These are phyloP conservation scores for Panurus biarmicus DNA, from an alignment of 2,113 vertebrate species.

Conservation along the genomic window DNA sequence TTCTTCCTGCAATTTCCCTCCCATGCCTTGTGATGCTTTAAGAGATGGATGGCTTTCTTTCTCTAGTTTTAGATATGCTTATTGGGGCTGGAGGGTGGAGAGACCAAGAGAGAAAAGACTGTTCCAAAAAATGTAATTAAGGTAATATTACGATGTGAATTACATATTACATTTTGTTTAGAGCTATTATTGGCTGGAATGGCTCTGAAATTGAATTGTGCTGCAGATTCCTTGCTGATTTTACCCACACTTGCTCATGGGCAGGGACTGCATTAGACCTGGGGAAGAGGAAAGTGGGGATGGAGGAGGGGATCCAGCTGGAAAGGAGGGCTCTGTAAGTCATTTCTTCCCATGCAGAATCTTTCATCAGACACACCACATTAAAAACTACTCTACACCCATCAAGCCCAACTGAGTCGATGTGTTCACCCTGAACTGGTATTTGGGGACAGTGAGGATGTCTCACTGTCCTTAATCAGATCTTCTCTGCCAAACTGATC, in stretches of 20 bases:
- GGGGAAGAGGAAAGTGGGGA: not conserved
- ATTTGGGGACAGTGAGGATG: not conserved
- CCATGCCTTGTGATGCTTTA: conserved; percentile 3
- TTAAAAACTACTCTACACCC: not conserved
- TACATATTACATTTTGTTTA: conserved; percentile 59
- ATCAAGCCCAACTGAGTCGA: not conserved
- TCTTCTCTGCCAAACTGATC: not conserved
- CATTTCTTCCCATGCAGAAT: not conserved
- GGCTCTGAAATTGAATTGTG: conserved; percentile 53
- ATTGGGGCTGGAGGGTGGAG: conserved; percentile 18
- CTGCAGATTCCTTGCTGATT: not conserved
- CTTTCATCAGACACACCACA: not conserved
- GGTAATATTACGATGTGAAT: conserved; percentile 49
- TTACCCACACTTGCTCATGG: not conserved
- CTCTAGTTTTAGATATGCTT: conserved; percentile 13
- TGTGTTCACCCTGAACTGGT: not conserved
- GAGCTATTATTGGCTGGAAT: conserved; percentile 58
- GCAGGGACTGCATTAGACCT: not conserved
- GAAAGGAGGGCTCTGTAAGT: not conserved
- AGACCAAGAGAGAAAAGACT: not conserved
- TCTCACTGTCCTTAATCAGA: not conserved
- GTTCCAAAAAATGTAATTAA: conserved; percentile 57
- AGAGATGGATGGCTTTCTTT: not conserved
- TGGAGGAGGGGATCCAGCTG: not conserved
- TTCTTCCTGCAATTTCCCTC: conserved; percentile 21